A percentile compares a stretch with the other conserved stretches of the same genome.
These are phyloP conservation scores for Cyprinodon tularosa DNA, from an alignment of 2,113 vertebrate genomes.

Conservation along the genomic window DNA sequence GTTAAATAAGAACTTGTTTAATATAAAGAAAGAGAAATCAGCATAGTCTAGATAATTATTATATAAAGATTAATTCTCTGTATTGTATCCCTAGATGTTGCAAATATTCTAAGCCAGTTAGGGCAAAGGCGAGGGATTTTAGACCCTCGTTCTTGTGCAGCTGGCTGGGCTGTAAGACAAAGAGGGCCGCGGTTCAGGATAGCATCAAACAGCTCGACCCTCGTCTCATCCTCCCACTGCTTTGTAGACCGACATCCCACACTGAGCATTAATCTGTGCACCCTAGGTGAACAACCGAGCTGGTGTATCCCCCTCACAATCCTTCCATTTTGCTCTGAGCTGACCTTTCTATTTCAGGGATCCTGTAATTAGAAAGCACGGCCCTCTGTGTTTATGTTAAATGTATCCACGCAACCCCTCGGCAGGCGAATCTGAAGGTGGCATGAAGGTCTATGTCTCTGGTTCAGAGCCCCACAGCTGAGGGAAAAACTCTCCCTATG, in stretches of 20 bases:
- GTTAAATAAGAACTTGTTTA: neutral
- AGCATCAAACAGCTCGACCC: slow-evolving; percentile 22
- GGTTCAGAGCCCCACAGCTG: slow-evolving; percentile 24
- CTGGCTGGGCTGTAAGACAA: slow-evolving; percentile 14
- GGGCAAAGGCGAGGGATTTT: neutral
- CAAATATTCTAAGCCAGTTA: neutral
- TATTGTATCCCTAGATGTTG: neutral
- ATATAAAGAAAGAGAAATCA: neutral
- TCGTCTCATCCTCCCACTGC: slow-evolving; percentile 16
- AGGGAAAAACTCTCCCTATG: neutral
- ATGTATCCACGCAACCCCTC: slow-evolving; percentile 74
- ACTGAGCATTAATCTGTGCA: slow-evolving; percentile 44
- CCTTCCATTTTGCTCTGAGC: slow-evolving; percentile 58
- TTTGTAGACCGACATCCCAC: slow-evolving; percentile 33
- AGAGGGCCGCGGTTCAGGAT: neutral
- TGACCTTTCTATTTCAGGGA: slow-evolving; percentile 78
- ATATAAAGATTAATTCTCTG: no score
- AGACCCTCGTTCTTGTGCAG: slow-evolving; percentile 13
- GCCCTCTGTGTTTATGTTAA: slow-evolving; percentile 73
- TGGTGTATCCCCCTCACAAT: slow-evolving; percentile 60
- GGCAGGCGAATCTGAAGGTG: slow-evolving; percentile 61
- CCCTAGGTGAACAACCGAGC: slow-evolving; percentile 64
- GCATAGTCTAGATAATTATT: neutral
- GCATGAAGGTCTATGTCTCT: slow-evolving; percentile 58
- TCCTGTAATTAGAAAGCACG: slow-evolving; percentile 71